Conservation (phyloP, 2,888 invertebrate genomes). For the Sycophila texana region DNA sequence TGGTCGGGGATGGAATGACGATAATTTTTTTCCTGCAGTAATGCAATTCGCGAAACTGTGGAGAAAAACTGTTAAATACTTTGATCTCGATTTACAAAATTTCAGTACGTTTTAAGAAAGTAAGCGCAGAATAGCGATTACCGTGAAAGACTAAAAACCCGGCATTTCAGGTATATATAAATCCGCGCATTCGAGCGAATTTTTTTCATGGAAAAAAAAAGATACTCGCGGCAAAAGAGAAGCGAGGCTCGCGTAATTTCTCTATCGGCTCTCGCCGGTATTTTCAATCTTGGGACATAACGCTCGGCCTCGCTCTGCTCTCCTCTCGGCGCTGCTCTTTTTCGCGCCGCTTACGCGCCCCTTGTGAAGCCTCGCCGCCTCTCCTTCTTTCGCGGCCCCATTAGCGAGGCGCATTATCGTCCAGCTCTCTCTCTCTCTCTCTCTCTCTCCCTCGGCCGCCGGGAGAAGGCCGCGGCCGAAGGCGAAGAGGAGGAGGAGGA, state of each 20-base stretch:
- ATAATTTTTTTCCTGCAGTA: too few species aligned
- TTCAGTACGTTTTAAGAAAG: too few species aligned
- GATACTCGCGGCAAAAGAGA: background rate
- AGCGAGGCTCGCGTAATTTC: conserved; percentile 46
- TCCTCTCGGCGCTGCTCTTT: conserved; percentile 43
- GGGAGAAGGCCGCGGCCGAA: background rate
- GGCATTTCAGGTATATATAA: too few species aligned
- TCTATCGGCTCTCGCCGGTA: conserved; percentile 34
- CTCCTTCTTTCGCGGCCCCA: conserved; percentile 44
- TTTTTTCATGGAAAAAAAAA: background rate
- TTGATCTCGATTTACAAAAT: too few species aligned
- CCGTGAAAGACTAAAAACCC: too few species aligned
- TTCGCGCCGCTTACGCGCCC: conserved; percentile 24
- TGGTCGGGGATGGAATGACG: too few species aligned
- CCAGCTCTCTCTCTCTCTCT: conserved; percentile 13
- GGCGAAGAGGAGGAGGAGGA: conserved; percentile 42
- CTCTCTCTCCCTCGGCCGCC: background rate
- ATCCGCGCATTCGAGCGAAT: background rate
- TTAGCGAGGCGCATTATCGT: conserved; percentile 54
- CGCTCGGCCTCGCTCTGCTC: background rate
- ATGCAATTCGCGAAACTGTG: too few species aligned
- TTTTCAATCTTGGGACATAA: conserved; percentile 43
- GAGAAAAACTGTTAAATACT: too few species aligned
- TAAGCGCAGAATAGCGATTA: too few species aligned
- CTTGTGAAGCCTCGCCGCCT: conserved; percentile 19